Conservation (phyloP, 2,888 invertebrate genomes). For the Drosophila maculinotata region DNA sequence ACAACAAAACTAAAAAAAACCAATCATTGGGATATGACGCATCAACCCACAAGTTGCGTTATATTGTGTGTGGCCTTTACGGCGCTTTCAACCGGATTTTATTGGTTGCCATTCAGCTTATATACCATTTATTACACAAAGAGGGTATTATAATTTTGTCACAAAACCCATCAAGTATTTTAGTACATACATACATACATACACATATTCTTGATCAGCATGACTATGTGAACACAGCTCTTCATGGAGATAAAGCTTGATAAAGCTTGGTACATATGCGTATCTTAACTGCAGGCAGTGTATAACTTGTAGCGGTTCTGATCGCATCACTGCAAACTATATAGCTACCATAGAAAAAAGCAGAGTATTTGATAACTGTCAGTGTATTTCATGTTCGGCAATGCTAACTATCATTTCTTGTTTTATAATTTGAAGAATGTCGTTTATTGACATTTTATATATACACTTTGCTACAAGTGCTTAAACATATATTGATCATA, state of each 20-base stretch:
- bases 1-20: conserved; percentile 1
- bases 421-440: conserved; percentile 47
- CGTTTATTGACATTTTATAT: conserved; percentile 35
- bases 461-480: neutral
- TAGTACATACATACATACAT: too few relatives aligned
- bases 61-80: conserved; percentile 30
- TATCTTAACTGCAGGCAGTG: too few relatives aligned
- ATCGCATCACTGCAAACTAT: too few relatives aligned
- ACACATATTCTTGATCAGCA: neutral
- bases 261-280: neutral
- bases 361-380: neutral
- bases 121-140: neutral
- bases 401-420: neutral
- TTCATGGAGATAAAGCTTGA: neutral
- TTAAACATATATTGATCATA: conserved; percentile 12
- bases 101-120: conserved; percentile 29
- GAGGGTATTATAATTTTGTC: neutral
- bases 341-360: too few relatives aligned
- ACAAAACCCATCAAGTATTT: neutral
- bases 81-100: conserved; percentile 63
- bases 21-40: conserved; percentile 38
- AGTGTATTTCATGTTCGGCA: neutral
- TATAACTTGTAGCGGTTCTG: too few relatives aligned
- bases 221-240: neutral
- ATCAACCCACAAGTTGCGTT: conserved; percentile 27